These are phyloP conservation scores for Melieria omissa DNA, from an alignment of 2,888 invertebrate genomes.

Conservation along the genomic window DNA sequence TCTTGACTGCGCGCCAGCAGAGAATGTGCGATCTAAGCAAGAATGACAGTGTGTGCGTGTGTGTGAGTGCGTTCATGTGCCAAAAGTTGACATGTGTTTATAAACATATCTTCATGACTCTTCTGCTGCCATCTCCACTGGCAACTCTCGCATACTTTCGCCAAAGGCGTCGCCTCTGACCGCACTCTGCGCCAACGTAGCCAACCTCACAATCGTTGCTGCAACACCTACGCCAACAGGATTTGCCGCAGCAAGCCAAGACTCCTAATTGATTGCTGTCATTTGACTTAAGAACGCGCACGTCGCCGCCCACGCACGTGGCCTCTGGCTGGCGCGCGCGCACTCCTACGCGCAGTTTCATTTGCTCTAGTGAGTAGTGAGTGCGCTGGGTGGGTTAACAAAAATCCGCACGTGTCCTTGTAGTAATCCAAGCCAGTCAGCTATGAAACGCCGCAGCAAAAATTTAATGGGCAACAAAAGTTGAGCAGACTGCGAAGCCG, in stretches of 20 bases:
- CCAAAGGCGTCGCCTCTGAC: too few relatives aligned
- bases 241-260: background rate
- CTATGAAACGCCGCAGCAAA: too few relatives aligned
- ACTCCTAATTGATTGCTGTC: slow-evolving; percentile 29
- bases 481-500: too few relatives aligned
- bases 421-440: too few relatives aligned
- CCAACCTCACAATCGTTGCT: too few relatives aligned
- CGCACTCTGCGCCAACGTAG: too few relatives aligned
- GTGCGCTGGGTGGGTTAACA: background rate
- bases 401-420: too few relatives aligned
- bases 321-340: background rate
- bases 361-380: background rate
- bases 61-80: background rate
- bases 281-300: slow-evolving; percentile 23
- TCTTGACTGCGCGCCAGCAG: background rate
- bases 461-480: too few relatives aligned
- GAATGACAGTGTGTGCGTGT: background rate
- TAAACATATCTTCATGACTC: slow-evolving; percentile 11
- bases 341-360: background rate
- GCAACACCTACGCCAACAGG: too few relatives aligned
- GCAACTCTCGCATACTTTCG: too few relatives aligned
- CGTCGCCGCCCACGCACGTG: background rate
- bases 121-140: background rate
- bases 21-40: background rate
- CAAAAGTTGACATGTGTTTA: slow-evolving; percentile 22